Evolutionary conservation across 2,888 invertebrate species (phyloP), one percentile per base, ranked within the genome.

Genomic region (Aspidiotus destructor): DNA sequence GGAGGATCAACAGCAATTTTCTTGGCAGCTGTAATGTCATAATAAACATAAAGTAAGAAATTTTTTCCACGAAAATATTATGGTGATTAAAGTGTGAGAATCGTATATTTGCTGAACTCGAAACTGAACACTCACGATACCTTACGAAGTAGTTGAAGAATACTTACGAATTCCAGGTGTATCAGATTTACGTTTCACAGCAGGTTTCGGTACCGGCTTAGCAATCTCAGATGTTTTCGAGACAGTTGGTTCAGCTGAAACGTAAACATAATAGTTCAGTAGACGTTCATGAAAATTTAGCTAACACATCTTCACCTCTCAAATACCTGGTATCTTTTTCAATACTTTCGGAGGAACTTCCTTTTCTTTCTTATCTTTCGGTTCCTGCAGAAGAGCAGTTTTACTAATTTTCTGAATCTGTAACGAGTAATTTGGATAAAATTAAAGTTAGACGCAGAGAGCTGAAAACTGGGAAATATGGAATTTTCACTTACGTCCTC

Each of bases 401-500:
- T 65, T 65, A 41, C 65, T 48, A 15, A n/a, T 65, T 65, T 65
- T 65, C 13, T 65, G 65, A 60, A 65, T 41, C 65, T 58, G 40
- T 10, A 17, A 15, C 10, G 48, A 48, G 48, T 48, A 11, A 13
- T 48, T 48, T n/a, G 2, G 48, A 48, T n/a, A n/a, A 48, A 6
- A 41, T 41, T 48, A 62, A 10, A 15, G n/a, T 5, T 11, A 17
- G 11, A 60, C 2, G 17, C 11, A 11, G 10, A 41, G 7, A 28
- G 9, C 9, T 60, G n/a, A 8, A 28, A 28, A 28, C 28, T 28
- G 28, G 5, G 28, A 28, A 28, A 28, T 3, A 28, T 28, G 5
- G 5, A 52, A n/a, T 13, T 52, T 55, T 11, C 41, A 68, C 71
- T 69, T 70, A 75, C 75, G 76, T 83, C 81, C 70, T 81, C 81